A percentile compares a stretch with the other conserved stretches of the same genome.
These are phyloP conservation scores for Leucoraja erinaceus DNA, from an alignment of 2,113 vertebrate species.

Conservation along the genomic window DNA sequence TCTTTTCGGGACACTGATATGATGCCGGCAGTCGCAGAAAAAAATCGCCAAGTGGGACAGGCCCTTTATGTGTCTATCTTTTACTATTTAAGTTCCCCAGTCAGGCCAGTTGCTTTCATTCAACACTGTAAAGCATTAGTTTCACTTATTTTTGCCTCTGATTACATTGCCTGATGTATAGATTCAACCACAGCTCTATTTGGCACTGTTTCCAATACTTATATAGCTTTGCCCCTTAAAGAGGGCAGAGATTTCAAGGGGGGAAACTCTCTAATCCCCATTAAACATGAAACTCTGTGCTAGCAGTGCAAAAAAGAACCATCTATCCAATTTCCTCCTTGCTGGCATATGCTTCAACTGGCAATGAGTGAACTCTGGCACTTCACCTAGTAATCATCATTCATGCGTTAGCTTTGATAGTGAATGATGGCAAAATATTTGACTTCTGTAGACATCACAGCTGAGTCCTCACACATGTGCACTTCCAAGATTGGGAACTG, in stretches of 20 bases:
- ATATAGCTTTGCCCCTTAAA: not conserved
- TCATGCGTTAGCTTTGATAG: not conserved
- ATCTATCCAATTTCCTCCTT: not conserved
- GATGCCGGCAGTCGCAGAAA: too few relatives aligned
- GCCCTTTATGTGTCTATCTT: not conserved
- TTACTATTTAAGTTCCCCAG: not conserved
- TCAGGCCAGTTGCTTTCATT: not conserved
- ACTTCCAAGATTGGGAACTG: not conserved
- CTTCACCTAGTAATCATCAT: not conserved
- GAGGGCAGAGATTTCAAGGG: not conserved
- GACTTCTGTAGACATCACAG: slow-evolving; percentile 16
- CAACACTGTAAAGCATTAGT: not conserved
- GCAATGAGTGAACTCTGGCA: not conserved
- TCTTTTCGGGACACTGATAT: too few relatives aligned
- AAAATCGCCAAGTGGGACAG: too few relatives aligned
- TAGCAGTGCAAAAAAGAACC: not conserved
- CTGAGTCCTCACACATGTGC: not conserved
- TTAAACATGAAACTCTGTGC: not conserved
- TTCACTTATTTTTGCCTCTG: not conserved
- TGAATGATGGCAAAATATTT: not conserved
- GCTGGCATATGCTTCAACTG: not conserved
- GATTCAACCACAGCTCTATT: not conserved
- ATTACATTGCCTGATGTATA: not conserved
- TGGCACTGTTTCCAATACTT: not conserved
- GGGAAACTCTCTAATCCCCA: not conserved